A percentile compares a stretch with the other conserved stretches of the same genome.
These are phyloP conservation scores for Aphaenogaster rudis DNA, from an alignment of 1,140 invertebrate genomes.

Conservation along the genomic window DNA sequence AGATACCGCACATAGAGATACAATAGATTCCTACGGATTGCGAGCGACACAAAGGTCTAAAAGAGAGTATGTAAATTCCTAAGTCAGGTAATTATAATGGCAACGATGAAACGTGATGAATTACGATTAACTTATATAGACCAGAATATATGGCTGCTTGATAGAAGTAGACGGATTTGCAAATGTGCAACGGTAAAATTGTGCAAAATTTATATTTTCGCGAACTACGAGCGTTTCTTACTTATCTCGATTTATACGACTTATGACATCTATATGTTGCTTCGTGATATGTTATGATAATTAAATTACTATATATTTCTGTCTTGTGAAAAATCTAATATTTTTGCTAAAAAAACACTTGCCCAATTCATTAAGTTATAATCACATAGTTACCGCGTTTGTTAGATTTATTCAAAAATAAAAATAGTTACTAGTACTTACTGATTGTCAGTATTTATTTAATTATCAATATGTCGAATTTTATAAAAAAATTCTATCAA, in stretches of 20 bases:
- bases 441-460: neutral
- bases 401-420: neutral
- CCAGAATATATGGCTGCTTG: constrained; percentile 10
- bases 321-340: neutral
- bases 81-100: constrained; percentile 72
- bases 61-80: constrained; percentile 55
- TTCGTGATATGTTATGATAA: neutral
- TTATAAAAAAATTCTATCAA: neutral
- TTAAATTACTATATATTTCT: neutral
- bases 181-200: neutral
- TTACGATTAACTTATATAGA: constrained; percentile 76
- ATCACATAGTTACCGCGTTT: neutral
- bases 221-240: neutral
- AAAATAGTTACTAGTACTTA: neutral
- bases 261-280: neutral
- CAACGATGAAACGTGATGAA: constrained; percentile 74
- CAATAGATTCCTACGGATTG: constrained; percentile 44
- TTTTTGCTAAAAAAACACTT: neutral
- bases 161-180: constrained; percentile 25
- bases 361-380: neutral
- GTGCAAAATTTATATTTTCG: neutral
- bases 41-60: constrained; percentile 47
- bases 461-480: neutral
- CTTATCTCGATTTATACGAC: neutral
- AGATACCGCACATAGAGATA: constrained; percentile 47